Percentiles rank a stretch among this genome's conserved stretches.
phyloP scores from a whole-genome alignment of 2,888 invertebrate species.

The Eupithecia exiguata region DNA sequence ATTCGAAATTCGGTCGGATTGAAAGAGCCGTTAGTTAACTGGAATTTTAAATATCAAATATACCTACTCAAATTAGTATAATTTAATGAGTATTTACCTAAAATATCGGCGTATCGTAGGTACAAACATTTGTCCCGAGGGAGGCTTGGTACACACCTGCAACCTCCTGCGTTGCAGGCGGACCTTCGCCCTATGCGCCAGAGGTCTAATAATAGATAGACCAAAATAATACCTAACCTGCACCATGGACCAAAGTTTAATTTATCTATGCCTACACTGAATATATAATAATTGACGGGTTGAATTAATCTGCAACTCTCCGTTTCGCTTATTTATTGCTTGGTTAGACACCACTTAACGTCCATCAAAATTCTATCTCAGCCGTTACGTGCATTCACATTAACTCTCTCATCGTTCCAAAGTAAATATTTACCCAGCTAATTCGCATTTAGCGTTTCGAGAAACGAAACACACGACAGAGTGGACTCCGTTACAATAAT shows the following conservation, averaged over 20 bases:
- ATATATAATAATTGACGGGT: not conserved
- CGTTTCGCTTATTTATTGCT: not conserved
- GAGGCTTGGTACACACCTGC: no score
- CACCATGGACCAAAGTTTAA: no score
- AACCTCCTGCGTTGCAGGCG: no score
- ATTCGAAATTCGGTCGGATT: not conserved
- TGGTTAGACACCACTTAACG: slow-evolving; percentile 14
- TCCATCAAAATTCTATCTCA: slow-evolving; percentile 28
- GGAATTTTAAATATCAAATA: not conserved
- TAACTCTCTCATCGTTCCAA: slow-evolving; percentile 72
- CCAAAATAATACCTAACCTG: no score
- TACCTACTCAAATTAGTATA: no score
- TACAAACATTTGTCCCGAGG: no score
- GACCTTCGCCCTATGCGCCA: no score
- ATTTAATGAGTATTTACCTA: no score
- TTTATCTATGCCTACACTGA: no score
- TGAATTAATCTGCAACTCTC: not conserved
- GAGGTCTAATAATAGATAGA: no score
- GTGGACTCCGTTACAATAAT: slow-evolving; percentile 75
- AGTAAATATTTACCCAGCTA: slow-evolving; percentile 80
- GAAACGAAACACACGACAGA: slow-evolving; percentile 79
- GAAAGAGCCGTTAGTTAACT: not conserved
- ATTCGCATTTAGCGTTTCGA: slow-evolving; percentile 78
- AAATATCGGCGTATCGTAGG: no score
- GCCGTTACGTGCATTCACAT: slow-evolving; percentile 53